Evolutionary conservation across 2,888 invertebrate genomes (phyloP).

Genomic region (Prosopocoilus inquinatus): DNA sequence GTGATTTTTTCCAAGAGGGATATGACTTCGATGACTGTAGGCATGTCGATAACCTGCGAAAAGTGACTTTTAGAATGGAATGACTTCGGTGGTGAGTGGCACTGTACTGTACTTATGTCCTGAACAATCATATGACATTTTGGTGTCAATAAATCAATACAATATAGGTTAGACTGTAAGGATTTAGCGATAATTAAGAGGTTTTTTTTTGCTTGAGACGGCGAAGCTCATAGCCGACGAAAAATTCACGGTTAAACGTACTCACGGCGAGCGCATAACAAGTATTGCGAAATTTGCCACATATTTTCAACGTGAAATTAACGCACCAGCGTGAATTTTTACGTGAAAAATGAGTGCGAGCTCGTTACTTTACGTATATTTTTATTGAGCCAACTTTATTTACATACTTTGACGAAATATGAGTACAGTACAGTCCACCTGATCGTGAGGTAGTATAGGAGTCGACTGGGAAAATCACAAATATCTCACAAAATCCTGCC

Average conservation of each 20-base stretch:
- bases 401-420: constrained; percentile 33
- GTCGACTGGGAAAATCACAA: constrained; percentile 35
- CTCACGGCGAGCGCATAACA: constrained; percentile 1
- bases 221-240: no score
- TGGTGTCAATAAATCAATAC: constrained; percentile 12
- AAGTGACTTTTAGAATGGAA: constrained; percentile 9
- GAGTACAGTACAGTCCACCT: constrained; percentile 44
- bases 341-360: not conserved
- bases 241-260: no score
- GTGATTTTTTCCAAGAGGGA: constrained; percentile 86
- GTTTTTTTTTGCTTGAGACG: no score
- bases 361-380: not conserved
- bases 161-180: constrained; percentile 10
- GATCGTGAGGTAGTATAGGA: constrained; percentile 29
- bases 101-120: constrained; percentile 3
- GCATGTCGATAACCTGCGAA: constrained; percentile 92
- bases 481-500: constrained; percentile 34
- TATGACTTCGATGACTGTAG: constrained; percentile 89
- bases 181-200: no score
- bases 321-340: not conserved
- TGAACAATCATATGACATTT: constrained; percentile 16
- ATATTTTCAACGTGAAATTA: not conserved
- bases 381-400: constrained; percentile 25
- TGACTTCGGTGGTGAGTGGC: not conserved
- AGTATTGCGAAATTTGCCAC: constrained; percentile 14